phyloP scores from a whole-genome alignment of 1,140 invertebrate species.

The Zaprionus taronus region DNA sequence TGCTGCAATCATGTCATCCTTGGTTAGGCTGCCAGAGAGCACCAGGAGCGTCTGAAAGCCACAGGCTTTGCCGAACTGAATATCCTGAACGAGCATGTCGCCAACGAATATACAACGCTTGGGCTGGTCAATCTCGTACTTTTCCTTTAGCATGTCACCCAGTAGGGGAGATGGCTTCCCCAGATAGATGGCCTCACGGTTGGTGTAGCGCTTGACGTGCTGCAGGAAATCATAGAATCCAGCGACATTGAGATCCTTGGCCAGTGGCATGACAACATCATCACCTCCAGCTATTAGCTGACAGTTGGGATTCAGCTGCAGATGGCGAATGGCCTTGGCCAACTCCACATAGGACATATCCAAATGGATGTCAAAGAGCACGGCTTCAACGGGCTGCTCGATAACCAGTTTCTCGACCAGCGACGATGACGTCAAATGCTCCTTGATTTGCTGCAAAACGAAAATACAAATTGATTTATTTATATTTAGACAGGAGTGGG shows the following conservation, averaged over 20 bases:
- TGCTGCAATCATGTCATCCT: constrained; percentile 76
- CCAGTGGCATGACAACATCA: constrained; percentile 69
- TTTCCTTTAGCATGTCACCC: constrained; percentile 83
- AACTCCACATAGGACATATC: constrained; percentile 73
- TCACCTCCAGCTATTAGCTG: constrained; percentile 69
- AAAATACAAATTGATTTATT: not conserved
- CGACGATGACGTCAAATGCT: constrained; percentile 63
- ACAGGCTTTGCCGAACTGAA: constrained; percentile 86
- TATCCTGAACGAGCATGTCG: constrained; percentile 86
- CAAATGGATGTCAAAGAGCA: constrained; percentile 74
- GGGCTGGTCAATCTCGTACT: constrained; percentile 85
- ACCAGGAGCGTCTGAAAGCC: constrained; percentile 86
- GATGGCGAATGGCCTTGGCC: constrained; percentile 66
- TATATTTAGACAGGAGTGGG: not conserved
- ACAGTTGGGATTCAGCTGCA: constrained; percentile 65
- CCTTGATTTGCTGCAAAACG: constrained; percentile 63
- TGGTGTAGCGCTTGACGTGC: constrained; percentile 83
- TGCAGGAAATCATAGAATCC: constrained; percentile 85
- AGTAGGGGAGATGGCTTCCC: constrained; percentile 86
- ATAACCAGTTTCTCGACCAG: constrained; percentile 60
- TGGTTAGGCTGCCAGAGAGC: constrained; percentile 84
- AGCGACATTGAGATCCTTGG: constrained; percentile 67
- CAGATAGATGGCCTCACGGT: constrained; percentile 84
- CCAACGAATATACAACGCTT: constrained; percentile 87
- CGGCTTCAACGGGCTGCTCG: constrained; percentile 67